Evolutionary conservation across 2,888 invertebrate species (phyloP), one percentile per base, ranked within the genome.

Genomic region (Carabus problematicus): DNA sequence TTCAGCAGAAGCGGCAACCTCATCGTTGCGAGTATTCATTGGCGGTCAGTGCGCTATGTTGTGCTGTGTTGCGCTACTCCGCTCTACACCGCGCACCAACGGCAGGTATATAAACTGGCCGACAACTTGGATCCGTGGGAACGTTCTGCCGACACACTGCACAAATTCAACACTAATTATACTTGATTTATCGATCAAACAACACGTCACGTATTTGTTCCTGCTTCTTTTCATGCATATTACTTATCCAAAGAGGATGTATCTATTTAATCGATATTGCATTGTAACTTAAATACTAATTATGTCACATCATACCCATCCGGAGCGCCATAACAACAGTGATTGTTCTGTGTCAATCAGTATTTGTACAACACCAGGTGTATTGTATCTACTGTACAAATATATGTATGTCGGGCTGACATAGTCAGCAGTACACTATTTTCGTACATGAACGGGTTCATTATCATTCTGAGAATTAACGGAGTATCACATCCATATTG

Each of bases 91-190:
- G 59, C 67, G 52, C 59, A 45, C 58, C 55, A 47, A 41, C 67
- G 47, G 12, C 60, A 67, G 67, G 67, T 67, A 67, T 67, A 60
- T 67, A 55, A 67, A 60, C 67, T 56, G 52, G 59, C 52, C 60
- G 29, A 29, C 29, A 55, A 47, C 67, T 59, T 29, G 67, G 56
- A 69, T 76, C 79, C 80, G 81, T 81, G 80, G 80, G 81, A 81
- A 80, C 69, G 69, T 41, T 69, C 69, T 49, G 49, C 60, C 67
- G 60, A 77, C 75, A 71, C 73, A 74, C 75, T 77, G 77, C 77
- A 79, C 77, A 79, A 79, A 78, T 78, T 78, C 76, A 75, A 79
- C 79, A 78, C 79, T 80, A 79, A 79, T 80, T 79, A 79, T 77
- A 79, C 79, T 79, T 79, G 78, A 79, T 79, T 79, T 81, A 81